Evolutionary conservation across 2,113 vertebrate species (phyloP), one percentile per base, ranked within the genome.

Genomic region (Campylorhamphus procurvoides): DNA sequence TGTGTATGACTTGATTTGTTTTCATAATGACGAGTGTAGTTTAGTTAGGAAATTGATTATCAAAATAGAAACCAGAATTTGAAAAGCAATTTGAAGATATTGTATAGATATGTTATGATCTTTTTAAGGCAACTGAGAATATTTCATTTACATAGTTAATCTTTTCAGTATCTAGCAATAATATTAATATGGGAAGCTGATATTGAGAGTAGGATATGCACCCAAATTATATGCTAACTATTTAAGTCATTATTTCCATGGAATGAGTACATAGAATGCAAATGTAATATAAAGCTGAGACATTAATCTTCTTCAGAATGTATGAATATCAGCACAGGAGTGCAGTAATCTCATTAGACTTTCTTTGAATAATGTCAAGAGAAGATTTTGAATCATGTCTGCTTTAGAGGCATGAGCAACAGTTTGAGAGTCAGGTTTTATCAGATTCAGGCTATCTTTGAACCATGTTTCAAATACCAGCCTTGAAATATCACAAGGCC

Each of bases 1-100:
- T 96, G 96, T 96, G 83, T 97, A 94, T 96, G 97, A 97, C 95
- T 98, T 98, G 96, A 97, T 98, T 97, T 98, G 97, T 98, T 98
- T 98, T 97, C 89, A 67, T 97, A 97, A 97, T 97, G 96, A 97
- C 29, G 7, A 97, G 96, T 96, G 92, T 86, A 83, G 89, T 97
- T 98, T 97, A 95, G 95, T 97, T 97, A 93, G 93, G 96, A 96
- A 97, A 98, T 96, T 95, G 97, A 97, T 97, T 97, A 94, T 86
- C 97, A 98, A 98, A 97, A 97, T 96, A 98, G 97, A 97, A 98
- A 91, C 84, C 60, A 95, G 94, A 92, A 92, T 97, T 96, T 95
- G 96, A 97, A 97, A 95, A 97, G 95, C 97, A 97, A 97, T 98
- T 97, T 97, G 91, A 98, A 97, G 90, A 92, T 94, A 86, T 1